Base-by-base conservation (phyloP, 2,113 vertebrate species). In the Corythornis cristatus region DNA sequence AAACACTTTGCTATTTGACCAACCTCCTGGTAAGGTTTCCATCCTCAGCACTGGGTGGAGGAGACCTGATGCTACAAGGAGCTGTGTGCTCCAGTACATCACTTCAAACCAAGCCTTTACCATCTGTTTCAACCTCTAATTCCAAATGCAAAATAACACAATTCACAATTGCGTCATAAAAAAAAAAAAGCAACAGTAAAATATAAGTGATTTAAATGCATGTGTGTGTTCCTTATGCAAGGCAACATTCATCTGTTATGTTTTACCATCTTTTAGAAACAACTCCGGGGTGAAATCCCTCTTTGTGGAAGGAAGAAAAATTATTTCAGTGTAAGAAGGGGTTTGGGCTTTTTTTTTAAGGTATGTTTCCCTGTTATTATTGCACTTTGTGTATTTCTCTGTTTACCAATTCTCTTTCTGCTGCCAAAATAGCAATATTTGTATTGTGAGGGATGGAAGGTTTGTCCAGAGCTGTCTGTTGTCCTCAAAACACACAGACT, bases 71-170 rank as follows among this genome's bases (percentile, higher is more conserved):
- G 64, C 61, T 74, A 54, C 56, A 12, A 21, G 29, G 88, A 66
- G 57, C 67, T 56, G 35, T 3, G 2, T 56, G 20, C 76, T 91
- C 73, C 78, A 78, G 50, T 79, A 66, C 81, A 83, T 89, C 88
- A 46, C 89, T 96, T 85, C 46, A 92, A 95, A 88, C 83, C 56
- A 86, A 91, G 87, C 37, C 92, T 93, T 93, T 86, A 62, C 95
- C 97, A 97, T 97, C 97, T 97, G 97, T 90, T 96, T 85, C 94
- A 94, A 91, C 88, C 94, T 95, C 97, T 95, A 96, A 97, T 97
- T 97, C 96, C 93, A 95, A 97, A 95, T 97, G 97, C 97, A 97
- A 96, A 97, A 95, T 88, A 97, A 97, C 93, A 96, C 96, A 94
- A 97, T 94, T 94, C 92, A 65, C 97, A 93, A 97, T 88, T 93